Evolutionary conservation across 1,140 invertebrate species (phyloP).

Genomic region (Procambarus virginalis): DNA sequence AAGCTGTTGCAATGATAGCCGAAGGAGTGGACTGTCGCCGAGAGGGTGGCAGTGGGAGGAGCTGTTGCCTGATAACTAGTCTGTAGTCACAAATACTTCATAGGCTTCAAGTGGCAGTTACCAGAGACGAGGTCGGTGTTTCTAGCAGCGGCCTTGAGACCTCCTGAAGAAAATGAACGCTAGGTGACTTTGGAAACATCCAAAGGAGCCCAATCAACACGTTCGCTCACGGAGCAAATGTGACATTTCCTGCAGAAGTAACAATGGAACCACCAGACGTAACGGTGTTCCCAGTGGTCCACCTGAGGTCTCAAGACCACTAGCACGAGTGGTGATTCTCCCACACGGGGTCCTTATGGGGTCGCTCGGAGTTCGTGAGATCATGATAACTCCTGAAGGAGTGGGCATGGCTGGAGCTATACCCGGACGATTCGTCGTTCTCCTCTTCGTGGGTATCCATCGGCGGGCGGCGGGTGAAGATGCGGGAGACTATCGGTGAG

Average conservation of each 20-base stretch:
- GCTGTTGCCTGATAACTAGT: no score
- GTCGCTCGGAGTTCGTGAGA: not conserved
- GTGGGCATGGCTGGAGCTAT: constrained; percentile 51
- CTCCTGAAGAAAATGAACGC: no score
- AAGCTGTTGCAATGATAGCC: no score
- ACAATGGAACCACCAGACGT: not conserved
- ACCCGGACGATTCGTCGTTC: constrained; percentile 39
- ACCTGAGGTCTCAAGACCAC: not conserved
- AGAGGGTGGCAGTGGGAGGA: no score
- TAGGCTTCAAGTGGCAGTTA: no score
- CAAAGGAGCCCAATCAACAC: no score
- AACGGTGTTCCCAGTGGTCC: not conserved
- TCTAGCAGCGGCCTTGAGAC: no score
- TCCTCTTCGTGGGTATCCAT: constrained; percentile 48
- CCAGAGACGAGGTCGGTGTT: no score
- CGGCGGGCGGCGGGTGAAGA: constrained; percentile 5
- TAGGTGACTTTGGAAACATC: no score
- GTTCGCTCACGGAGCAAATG: no score
- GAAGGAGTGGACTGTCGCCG: no score
- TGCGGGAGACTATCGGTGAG: not conserved
- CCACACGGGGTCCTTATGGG: constrained; percentile 7
- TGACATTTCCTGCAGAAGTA: not conserved
- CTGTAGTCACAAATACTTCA: no score
- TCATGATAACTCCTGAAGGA: constrained; percentile 55
- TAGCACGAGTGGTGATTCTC: constrained; percentile 59